Percentiles rank a stretch among this genome's conserved stretches.
Conservation (phyloP, 35 echinoderm and acorn worm genomes). For the Lytechinus variegatus region DNA sequence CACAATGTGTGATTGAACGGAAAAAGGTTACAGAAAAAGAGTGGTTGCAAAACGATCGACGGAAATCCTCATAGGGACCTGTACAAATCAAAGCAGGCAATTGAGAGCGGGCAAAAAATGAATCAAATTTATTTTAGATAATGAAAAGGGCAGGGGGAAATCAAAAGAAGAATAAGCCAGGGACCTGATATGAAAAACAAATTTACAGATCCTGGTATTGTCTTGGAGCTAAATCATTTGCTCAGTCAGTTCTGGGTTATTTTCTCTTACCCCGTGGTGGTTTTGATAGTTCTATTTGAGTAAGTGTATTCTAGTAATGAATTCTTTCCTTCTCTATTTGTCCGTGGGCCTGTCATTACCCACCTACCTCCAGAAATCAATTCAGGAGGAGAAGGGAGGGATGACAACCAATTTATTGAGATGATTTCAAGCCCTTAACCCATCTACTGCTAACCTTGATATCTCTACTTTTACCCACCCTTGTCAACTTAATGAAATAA, state of each 20-base stretch:
- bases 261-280: not conserved
- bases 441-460: not conserved
- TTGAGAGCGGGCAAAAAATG: conserved; percentile 44
- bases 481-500: not conserved
- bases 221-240: conserved; percentile 38
- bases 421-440: not conserved
- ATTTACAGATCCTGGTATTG: conserved; percentile 40
- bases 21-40: conserved; percentile 28
- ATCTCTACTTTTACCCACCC: not conserved
- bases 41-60: not conserved
- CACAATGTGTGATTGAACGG: conserved; percentile 43
- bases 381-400: not conserved
- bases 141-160: conserved; percentile 19
- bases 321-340: conserved; percentile 19
- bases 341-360: not conserved
- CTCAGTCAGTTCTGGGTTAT: conserved; percentile 27
- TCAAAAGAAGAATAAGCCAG: not conserved
- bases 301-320: conserved; percentile 6
- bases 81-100: conserved; percentile 42
- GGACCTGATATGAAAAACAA: conserved; percentile 41
- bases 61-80: conserved; percentile 29
- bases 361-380: conserved; percentile 4
- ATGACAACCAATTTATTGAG: not conserved
- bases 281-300: conserved; percentile 20
- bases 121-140: conserved; percentile 47